A percentile compares a stretch with the other conserved stretches of the same genome.
Evolutionary conservation across 1,140 invertebrate species (phyloP).

Genomic region (Drosophila pandora): DNA sequence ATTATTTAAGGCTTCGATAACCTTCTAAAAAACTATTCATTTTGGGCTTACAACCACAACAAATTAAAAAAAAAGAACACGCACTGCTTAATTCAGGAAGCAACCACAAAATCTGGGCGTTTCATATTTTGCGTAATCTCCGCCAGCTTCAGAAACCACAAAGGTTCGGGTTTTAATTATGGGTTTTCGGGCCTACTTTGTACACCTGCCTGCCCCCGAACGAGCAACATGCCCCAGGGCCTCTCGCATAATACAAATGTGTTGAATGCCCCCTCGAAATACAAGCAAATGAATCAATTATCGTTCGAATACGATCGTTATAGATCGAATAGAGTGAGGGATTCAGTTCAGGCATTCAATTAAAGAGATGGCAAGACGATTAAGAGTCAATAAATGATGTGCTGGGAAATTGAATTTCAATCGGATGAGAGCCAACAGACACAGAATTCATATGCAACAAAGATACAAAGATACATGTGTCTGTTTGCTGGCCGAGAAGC

Average conservation of each 20-base stretch:
- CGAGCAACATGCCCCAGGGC: slow-evolving; percentile 24
- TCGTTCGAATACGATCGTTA: slow-evolving; percentile 47
- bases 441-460: slow-evolving; percentile 10
- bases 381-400: slow-evolving; percentile 40
- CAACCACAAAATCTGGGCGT: slow-evolving; percentile 57
- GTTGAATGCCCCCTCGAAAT: slow-evolving; percentile 27
- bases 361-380: slow-evolving; percentile 37
- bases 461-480: too few relatives aligned
- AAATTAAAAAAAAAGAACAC: not conserved
- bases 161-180: slow-evolving; percentile 75
- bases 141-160: slow-evolving; percentile 57
- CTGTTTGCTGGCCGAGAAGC: not conserved
- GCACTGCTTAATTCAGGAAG: slow-evolving; percentile 44
- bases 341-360: slow-evolving; percentile 18
- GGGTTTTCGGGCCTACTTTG: slow-evolving; percentile 30
- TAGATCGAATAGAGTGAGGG: slow-evolving; percentile 5
- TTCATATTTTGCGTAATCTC: slow-evolving; percentile 68
- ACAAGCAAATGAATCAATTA: slow-evolving; percentile 68
- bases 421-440: slow-evolving; percentile 12
- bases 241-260: slow-evolving; percentile 15
- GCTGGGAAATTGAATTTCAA: slow-evolving; percentile 28
- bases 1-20: not conserved
- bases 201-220: slow-evolving; percentile 11
- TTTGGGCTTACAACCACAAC: not conserved
- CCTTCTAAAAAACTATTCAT: too few relatives aligned